A percentile compares a stretch with the other conserved stretches of the same genome.
Conservation (phyloP, 2,888 invertebrate genomes). For the Tanypteryx hageni region DNA sequence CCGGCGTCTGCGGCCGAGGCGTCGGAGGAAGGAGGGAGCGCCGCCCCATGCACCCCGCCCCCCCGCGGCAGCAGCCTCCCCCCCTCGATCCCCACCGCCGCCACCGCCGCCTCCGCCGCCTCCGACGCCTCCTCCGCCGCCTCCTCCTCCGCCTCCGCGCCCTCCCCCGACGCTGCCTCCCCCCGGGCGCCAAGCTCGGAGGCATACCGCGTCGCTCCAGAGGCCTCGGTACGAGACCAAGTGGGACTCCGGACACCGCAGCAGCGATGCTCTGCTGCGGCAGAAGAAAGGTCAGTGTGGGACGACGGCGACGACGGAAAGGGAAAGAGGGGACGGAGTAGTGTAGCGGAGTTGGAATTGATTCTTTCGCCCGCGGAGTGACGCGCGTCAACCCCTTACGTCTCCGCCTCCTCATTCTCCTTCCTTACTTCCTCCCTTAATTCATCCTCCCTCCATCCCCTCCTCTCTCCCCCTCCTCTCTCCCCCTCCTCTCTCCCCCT, state of each 20-base stretch:
- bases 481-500: too few species aligned
- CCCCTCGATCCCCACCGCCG: conserved; percentile 64
- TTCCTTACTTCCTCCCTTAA: too few species aligned
- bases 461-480: too few species aligned
- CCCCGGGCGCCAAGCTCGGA: conserved; percentile 48
- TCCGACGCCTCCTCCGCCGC: conserved; percentile 55
- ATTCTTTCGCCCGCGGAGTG: not conserved
- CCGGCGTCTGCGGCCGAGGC: conserved; percentile 43
- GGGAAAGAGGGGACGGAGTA: too few species aligned
- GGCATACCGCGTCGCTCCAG: conserved; percentile 47
- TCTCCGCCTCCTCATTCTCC: too few species aligned
- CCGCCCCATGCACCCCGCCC: conserved; percentile 59
- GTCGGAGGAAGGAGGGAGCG: conserved; percentile 54
- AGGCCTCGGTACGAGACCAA: conserved; percentile 47
- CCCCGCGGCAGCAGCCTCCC: conserved; percentile 56
- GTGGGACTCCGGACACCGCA: conserved; percentile 46
- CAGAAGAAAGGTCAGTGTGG: conserved; percentile 89
- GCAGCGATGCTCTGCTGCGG: conserved; percentile 95
- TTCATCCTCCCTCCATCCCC: too few species aligned
- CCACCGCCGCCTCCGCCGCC: conserved; percentile 63
- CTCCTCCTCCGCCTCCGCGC: conserved; percentile 61
- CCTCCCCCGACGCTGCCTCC: conserved; percentile 59
- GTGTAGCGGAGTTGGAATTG: not conserved
- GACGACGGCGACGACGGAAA: too few species aligned
- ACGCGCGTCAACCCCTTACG: too few species aligned